A percentile compares a stretch with the other conserved stretches of the same genome.
These are phyloP conservation scores for Cisticola juncidis DNA, from an alignment of 2,113 vertebrate genomes.

Conservation along the genomic window DNA sequence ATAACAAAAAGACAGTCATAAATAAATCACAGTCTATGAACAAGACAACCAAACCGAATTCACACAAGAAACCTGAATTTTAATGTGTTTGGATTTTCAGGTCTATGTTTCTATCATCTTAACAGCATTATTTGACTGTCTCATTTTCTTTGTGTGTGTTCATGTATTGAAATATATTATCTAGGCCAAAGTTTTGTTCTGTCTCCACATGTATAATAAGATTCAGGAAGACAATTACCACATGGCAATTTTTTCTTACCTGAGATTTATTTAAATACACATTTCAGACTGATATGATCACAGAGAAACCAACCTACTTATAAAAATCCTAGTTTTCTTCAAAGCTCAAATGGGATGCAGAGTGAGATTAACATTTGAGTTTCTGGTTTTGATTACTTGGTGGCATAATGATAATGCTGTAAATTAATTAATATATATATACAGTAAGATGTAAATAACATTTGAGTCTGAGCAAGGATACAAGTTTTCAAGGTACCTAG, in stretches of 20 bases:
- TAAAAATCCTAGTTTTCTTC: not conserved
- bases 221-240: not conserved
- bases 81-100: not conserved
- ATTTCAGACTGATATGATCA: not conserved
- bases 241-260: not conserved
- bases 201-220: not conserved
- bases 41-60: not conserved
- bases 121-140: not conserved
- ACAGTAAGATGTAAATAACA: not conserved
- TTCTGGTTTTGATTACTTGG: not conserved
- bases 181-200: not conserved
- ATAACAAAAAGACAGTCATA: not conserved
- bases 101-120: not conserved
- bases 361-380: not conserved
- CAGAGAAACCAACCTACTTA: not conserved
- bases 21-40: not conserved
- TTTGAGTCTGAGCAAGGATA: not conserved
- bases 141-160: not conserved
- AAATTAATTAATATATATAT: not conserved
- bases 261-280: not conserved
- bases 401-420: not conserved
- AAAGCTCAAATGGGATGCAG: not conserved
- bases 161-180: not conserved
- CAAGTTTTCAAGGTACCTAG: not conserved
- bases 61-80: not conserved